phyloP scores from a whole-genome alignment of 2,797 vertebrate species.

The Chaunax sp. region DNA sequence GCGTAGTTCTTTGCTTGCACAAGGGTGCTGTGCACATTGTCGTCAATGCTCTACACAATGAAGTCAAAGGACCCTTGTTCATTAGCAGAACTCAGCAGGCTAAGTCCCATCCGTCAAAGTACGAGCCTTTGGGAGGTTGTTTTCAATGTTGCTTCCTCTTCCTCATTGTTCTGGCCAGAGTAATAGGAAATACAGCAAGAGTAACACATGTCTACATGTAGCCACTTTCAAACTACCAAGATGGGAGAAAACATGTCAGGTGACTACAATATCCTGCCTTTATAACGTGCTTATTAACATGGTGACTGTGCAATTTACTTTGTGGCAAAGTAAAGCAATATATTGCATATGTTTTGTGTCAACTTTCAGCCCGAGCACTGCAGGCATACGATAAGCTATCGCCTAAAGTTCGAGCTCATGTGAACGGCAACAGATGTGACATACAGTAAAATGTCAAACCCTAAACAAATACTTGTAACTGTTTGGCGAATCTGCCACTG shows the following conservation, averaged over 20 bases:
- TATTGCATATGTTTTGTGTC: background rate
- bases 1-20: too few relatives aligned
- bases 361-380: background rate
- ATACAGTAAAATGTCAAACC: background rate
- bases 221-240: conserved; percentile 1
- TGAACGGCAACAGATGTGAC: background rate
- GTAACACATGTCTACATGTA: conserved; percentile 12
- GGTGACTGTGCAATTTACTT: background rate
- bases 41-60: conserved; percentile 61
- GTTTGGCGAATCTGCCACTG: background rate
- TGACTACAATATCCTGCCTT: background rate
- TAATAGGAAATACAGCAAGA: conserved; percentile 34
- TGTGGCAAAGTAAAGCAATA: background rate
- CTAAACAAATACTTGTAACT: background rate
- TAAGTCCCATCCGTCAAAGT: conserved; percentile 61
- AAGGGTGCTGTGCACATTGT: conserved; percentile 29
- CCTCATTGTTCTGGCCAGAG: conserved; percentile 43
- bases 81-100: conserved; percentile 53
- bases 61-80: conserved; percentile 52
- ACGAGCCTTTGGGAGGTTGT: conserved; percentile 17
- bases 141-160: conserved; percentile 35
- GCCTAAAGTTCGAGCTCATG: background rate
- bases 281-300: background rate
- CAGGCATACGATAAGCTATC: background rate
- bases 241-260: background rate